These are phyloP conservation scores for Chrysemys picta DNA, from an alignment of 2,113 vertebrate genomes.

Conservation along the genomic window DNA sequence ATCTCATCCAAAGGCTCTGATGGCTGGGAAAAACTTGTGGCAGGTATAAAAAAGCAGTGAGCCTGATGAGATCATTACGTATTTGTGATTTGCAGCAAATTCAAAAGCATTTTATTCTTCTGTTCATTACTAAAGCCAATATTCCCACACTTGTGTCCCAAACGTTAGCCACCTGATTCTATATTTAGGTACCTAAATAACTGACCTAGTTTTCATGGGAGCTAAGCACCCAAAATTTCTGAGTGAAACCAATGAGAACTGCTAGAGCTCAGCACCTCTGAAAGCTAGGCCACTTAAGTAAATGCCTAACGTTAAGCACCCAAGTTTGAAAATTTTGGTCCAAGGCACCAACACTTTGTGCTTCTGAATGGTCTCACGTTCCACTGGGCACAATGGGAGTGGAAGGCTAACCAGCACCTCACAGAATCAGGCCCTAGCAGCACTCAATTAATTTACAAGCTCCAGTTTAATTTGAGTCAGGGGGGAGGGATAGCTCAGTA, in stretches of 20 bases:
- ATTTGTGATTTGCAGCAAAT: neutral
- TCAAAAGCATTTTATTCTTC: neutral
- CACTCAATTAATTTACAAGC: neutral
- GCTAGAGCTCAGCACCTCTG: neutral
- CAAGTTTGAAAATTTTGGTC: neutral
- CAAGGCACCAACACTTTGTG: accelerated
- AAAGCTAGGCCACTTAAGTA: neutral
- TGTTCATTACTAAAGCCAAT: neutral
- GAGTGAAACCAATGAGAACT: neutral
- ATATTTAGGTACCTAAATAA: neutral
- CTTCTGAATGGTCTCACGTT: neutral
- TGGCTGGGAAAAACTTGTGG: neutral
- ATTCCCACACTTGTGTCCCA: neutral
- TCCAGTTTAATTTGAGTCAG: neutral
- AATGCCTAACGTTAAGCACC: neutral
- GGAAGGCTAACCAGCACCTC: neutral
- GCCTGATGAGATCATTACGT: neutral
- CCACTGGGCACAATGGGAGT: neutral
- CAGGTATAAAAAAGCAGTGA: neutral
- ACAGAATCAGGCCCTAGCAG: neutral
- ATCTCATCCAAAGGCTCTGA: neutral
- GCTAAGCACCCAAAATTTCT: neutral
- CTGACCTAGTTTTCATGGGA: neutral
- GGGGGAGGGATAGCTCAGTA: no score
- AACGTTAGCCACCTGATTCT: neutral